Percentiles rank a stretch among this genome's conserved stretches.
phyloP scores from a whole-genome alignment of 1,140 invertebrate genomes.

The Drosophila suzukii region DNA sequence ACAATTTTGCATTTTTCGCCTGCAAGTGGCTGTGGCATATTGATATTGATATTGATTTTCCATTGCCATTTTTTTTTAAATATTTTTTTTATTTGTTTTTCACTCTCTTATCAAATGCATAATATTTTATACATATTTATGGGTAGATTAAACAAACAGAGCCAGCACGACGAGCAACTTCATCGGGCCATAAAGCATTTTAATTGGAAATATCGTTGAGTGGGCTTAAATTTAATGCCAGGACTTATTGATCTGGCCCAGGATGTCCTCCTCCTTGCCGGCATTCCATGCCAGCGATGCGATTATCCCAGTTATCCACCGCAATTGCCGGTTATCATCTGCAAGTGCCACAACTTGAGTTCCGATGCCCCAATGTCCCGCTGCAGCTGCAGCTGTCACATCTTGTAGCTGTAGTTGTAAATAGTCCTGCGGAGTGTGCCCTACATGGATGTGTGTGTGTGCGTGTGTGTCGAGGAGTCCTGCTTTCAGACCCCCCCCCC shows the following conservation, averaged over 20 bases:
- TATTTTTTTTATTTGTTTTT: neutral
- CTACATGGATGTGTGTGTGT: constrained; percentile 8
- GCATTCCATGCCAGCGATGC: neutral
- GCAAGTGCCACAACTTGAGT: constrained; percentile 32
- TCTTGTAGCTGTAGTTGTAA: constrained; percentile 25
- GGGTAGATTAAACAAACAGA: constrained; percentile 7
- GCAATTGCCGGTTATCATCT: constrained; percentile 37
- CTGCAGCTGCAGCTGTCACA: constrained; percentile 42
- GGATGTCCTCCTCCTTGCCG: neutral
- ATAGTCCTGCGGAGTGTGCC: constrained; percentile 32
- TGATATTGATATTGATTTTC: constrained; percentile 53
- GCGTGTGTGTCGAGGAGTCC: constrained; percentile 1
- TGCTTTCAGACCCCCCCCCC: constrained; percentile 9
- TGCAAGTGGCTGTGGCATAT: constrained; percentile 35
- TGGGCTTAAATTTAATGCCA: constrained; percentile 1
- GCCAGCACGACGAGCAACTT: neutral
- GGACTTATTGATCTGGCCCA: constrained; percentile 15
- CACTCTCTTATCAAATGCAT: constrained; percentile 9
- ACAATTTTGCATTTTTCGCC: constrained; percentile 12
- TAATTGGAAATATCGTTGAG: constrained; percentile 33
- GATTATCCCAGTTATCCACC: constrained; percentile 16
- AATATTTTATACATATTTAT: constrained; percentile 18
- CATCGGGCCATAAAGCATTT: constrained; percentile 1
- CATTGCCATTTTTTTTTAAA: constrained; percentile 11
- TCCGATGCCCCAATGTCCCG: constrained; percentile 30